These are phyloP conservation scores for Petaurus breviceps DNA, from an alignment of 2,113 vertebrate genomes.

Conservation along the genomic window DNA sequence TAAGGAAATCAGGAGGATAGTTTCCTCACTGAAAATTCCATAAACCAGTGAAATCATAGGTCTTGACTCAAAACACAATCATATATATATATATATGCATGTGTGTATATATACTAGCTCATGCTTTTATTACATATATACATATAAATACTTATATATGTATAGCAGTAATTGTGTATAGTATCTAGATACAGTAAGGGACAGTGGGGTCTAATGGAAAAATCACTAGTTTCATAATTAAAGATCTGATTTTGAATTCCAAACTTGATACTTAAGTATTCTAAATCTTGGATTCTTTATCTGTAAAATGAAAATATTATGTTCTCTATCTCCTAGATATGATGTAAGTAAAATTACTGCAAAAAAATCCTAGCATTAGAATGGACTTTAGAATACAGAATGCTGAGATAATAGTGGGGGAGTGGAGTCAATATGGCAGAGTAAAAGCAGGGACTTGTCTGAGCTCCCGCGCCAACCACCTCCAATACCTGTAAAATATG, in stretches of 20 bases:
- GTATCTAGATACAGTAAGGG: not conserved
- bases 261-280: not conserved
- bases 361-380: not conserved
- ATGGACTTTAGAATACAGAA: not conserved
- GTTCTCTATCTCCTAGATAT: not conserved
- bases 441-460: too few species aligned
- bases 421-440: too few species aligned
- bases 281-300: not conserved
- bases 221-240: not conserved
- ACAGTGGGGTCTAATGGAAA: not conserved
- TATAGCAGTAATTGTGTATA: not conserved
- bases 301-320: not conserved
- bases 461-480: too few species aligned
- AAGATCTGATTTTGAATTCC: not conserved
- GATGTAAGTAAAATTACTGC: not conserved
- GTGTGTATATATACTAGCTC: not conserved
- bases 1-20: not conserved
- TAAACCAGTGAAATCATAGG: not conserved
- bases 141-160: not conserved
- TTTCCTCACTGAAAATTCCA: not conserved
- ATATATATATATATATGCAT: not conserved
- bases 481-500: too few species aligned
- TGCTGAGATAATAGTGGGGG: too few species aligned
- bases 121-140: not conserved
- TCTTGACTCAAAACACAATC: not conserved